These are phyloP conservation scores for Heptranchias perlo DNA, from an alignment of 2,113 vertebrate genomes.

Conservation along the genomic window DNA sequence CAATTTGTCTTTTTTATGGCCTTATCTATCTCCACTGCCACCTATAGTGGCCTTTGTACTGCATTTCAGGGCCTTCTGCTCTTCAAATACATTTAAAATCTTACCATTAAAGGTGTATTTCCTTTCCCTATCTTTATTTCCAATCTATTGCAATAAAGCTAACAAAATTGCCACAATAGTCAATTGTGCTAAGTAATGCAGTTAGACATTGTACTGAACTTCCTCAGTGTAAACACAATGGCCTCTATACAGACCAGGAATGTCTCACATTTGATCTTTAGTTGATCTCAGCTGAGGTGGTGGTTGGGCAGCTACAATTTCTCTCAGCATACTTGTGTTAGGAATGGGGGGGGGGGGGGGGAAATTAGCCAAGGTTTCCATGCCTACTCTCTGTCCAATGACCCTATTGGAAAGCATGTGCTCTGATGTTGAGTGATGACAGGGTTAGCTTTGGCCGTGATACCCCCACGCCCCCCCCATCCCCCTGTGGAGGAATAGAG, in stretches of 20 bases:
- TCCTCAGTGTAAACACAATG: background rate
- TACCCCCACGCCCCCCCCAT: no score
- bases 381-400: background rate
- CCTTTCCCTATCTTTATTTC: background rate
- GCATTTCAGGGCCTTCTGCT: background rate
- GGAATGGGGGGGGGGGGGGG: background rate
- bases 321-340: background rate
- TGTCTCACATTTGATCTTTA: background rate
- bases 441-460: background rate
- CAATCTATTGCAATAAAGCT: background rate
- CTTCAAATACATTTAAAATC: background rate
- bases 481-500: background rate
- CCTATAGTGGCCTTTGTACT: background rate
- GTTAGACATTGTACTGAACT: background rate
- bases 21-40: background rate
- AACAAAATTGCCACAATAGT: background rate
- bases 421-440: background rate
- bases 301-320: background rate
- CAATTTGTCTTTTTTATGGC: background rate
- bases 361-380: background rate
- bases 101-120: background rate
- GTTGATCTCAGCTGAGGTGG: background rate
- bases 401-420: background rate
- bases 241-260: background rate
- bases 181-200: background rate